phyloP scores from a whole-genome alignment of 2,797 vertebrate genomes.

The Naso thynnoides region DNA sequence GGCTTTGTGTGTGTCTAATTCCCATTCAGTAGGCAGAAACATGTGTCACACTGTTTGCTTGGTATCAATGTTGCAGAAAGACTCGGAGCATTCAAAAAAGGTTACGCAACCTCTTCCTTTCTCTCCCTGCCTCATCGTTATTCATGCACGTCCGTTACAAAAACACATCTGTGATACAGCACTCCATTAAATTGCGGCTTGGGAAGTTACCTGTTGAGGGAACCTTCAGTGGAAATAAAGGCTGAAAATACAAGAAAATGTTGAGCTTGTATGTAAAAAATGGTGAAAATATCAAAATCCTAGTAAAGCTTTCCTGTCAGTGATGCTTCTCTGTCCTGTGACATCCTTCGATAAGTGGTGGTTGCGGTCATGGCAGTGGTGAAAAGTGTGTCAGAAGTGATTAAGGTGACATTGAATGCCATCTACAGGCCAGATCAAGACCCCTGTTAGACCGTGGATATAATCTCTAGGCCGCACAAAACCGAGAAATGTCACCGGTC shows the following conservation, averaged over 20 bases:
- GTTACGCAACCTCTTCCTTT: slow-evolving; percentile 53
- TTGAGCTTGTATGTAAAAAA: not conserved
- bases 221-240: not conserved
- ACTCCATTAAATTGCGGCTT: slow-evolving; percentile 11
- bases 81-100: slow-evolving; percentile 60
- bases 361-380: slow-evolving; percentile 36
- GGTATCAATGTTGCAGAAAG: slow-evolving; percentile 57
- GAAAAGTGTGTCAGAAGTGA: slow-evolving; percentile 71
- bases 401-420: slow-evolving; percentile 71
- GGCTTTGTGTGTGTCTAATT: slow-evolving; percentile 80
- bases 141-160: slow-evolving; percentile 46
- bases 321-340: slow-evolving; percentile 18
- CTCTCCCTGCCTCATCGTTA: slow-evolving; percentile 48
- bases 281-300: not conserved
- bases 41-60: slow-evolving; percentile 66
- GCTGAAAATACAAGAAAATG: slow-evolving; percentile 4
- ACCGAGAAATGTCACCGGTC: slow-evolving; percentile 73
- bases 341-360: slow-evolving; percentile 39
- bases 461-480: slow-evolving; percentile 63
- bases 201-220: slow-evolving; percentile 31
- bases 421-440: slow-evolving; percentile 64
- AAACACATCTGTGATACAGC: slow-evolving; percentile 21
- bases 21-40: slow-evolving; percentile 71
- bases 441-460: slow-evolving; percentile 63
- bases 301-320: slow-evolving; percentile 4